Percentiles rank a stretch among this genome's conserved stretches.
Conservation (phyloP, 2,888 invertebrate genomes). For the Pyrochroa serraticornis region DNA sequence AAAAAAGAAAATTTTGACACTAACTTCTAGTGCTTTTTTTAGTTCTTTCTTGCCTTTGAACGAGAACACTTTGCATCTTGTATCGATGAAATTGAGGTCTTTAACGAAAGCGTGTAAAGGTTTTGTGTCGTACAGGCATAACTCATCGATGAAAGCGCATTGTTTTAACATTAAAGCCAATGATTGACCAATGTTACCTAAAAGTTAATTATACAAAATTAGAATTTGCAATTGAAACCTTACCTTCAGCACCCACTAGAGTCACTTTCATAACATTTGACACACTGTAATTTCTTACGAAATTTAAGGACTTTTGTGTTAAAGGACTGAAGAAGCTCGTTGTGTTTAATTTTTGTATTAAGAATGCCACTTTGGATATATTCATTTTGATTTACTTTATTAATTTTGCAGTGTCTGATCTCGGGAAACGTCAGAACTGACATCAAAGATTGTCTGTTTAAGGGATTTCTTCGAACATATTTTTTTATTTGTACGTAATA, state of each 20-base stretch:
- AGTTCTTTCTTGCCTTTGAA: conserved; percentile 46
- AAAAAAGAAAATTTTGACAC: background rate
- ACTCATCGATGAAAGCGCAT: conserved; percentile 63
- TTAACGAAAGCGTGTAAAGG: conserved; percentile 52
- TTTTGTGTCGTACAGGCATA: conserved; percentile 64
- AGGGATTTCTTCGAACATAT: too few species aligned
- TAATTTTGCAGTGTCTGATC: too few species aligned
- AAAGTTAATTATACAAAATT: background rate
- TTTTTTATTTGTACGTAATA: too few species aligned
- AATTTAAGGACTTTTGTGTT: conserved; percentile 57
- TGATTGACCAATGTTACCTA: conserved; percentile 62
- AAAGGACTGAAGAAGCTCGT: too few species aligned
- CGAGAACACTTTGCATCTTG: conserved; percentile 56
- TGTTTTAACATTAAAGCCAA: conserved; percentile 65
- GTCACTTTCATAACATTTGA: conserved; percentile 42
- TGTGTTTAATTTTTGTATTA: too few species aligned
- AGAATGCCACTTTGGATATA: too few species aligned
- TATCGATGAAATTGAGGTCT: conserved; percentile 59
- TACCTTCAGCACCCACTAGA: conserved; percentile 45
- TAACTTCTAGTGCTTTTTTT: conserved; percentile 46
- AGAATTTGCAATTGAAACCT: background rate
- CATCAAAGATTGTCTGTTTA: too few species aligned
- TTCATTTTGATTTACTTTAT: too few species aligned
- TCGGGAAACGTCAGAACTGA: too few species aligned
- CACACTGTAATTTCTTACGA: conserved; percentile 62